Evolutionary conservation across 2,888 invertebrate genomes (phyloP), one percentile per base, ranked within the genome.

Genomic region (Cerastis rubricosa): DNA sequence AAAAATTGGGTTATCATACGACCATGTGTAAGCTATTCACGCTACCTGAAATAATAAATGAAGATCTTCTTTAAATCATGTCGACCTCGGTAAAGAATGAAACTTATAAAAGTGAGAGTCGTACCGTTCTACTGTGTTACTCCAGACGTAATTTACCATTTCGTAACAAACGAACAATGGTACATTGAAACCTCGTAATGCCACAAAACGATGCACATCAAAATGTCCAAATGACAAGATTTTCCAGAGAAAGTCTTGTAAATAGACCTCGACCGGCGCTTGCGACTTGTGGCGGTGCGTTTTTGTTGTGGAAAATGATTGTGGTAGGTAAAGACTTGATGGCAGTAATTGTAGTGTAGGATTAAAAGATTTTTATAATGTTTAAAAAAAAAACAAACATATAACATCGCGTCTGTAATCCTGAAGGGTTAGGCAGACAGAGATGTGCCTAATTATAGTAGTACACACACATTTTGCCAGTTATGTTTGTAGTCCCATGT

Each of bases 151-250:
- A 80, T 77, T 74, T 64, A 47, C 63, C 35, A 71, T 80, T 69
- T 78, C 73, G 74, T 81, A 79, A 85, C 61, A 75, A 65, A 57
- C 70, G 68, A 83, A 86, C 84, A 86, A 86, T 86, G 72, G 85
- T 29, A 81, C 81, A 85, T 81, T 81, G 77, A 79, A 86, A 81
- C 68, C 71, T 71, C 75, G 75, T 86, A 78, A 80, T 74, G 80
- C 73, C 63, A 75, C 71, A 54, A 65, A 65, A 51, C 75, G 65
- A 65, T 67, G 51, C 80, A 67, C 73, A 71, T 73, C 63, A 81
- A 72, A 83, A 69, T 35, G 51, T 64, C 72, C 61, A 82, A 84
- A 86, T 73, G 78, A 80, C 74, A 76, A 80, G 59, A 75, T 76
- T 83, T 83, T 65, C 61, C 43, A 74, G 80, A 71, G 78, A 86